phyloP scores from a whole-genome alignment of 2,888 invertebrate species.

The Lepidocyrtinus sp. region DNA sequence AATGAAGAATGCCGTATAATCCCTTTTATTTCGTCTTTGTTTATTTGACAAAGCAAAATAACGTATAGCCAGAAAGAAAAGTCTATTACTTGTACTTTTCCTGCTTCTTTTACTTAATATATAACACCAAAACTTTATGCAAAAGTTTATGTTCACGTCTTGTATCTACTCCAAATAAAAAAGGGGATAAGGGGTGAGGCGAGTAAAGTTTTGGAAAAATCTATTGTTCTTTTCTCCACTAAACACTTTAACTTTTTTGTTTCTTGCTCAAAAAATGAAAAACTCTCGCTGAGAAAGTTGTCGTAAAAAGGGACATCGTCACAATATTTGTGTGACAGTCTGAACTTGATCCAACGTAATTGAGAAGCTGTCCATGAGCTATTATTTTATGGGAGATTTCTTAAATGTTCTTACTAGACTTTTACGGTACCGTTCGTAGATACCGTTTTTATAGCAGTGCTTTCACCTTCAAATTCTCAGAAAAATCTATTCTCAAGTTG shows the following conservation, averaged over 20 bases:
- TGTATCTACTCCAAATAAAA: not conserved
- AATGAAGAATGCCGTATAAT: not conserved
- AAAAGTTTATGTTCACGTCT: not conserved
- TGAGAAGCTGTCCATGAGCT: slow-evolving; percentile 43
- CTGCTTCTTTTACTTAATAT: not conserved
- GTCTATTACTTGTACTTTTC: not conserved
- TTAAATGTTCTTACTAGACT: not conserved
- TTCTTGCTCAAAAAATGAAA: not conserved
- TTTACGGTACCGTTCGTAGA: not conserved
- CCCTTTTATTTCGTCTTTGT: too few species aligned
- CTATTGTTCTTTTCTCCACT: not conserved
- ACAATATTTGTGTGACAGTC: slow-evolving; percentile 45
- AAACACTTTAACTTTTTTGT: not conserved
- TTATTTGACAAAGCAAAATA: not conserved
- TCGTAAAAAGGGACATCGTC: slow-evolving; percentile 28
- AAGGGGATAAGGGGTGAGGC: slow-evolving; percentile 16
- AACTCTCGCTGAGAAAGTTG: slow-evolving; percentile 5
- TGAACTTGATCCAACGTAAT: slow-evolving; percentile 45
- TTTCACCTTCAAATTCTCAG: too few species aligned
- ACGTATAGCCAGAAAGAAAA: not conserved
- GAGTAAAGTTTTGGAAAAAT: slow-evolving; percentile 7
- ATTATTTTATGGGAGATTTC: slow-evolving; percentile 31
- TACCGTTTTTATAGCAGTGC: too few species aligned
- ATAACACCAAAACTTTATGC: not conserved
- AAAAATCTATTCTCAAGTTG: not conserved